Base-by-base conservation (phyloP, 2,113 vertebrate species). In the Pteruthius melanotis region DNA sequence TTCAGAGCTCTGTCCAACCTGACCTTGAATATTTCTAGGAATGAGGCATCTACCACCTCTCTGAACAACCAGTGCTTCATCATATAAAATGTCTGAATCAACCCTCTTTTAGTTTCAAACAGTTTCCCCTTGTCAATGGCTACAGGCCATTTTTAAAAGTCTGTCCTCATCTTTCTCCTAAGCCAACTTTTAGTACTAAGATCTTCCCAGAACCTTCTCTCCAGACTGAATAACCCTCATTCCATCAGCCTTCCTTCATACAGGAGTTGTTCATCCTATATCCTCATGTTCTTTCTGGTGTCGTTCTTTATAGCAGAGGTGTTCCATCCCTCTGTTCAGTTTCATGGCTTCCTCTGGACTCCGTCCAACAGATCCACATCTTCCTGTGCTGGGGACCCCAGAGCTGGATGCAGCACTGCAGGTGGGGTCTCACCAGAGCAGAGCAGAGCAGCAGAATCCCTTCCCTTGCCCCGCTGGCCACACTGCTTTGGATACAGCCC, bases 401-500 rank as follows among this genome's bases (percentile, higher is more conserved):
- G 33, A 54, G 12, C 31, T 53, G 42, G 31, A 64, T 3, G 3
- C 39, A 40, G 44, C 17, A 17, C 37, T 39, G 8, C 2, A 45
- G 7, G 23, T 39, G 44, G 7, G 8, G 24, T 60, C 4, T 54
- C 35, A 64, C 1, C 6, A 81, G 52, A 53, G 37, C 11, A 90
- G 33, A 77, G 18, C 11, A 90, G n/a, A 77, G 18, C 37, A 31
- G 6, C 23, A 81, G 39, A 57, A 57, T 44, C 23, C 5, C 18
- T 4, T 60, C 3, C 27, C 26, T 86, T 0, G 0, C 13, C 13
- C 54, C 50, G 40, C 26, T 89, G 44, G 14, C 7, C 60, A 50
- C 0, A 0, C 27, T 91, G 21, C 15, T 81, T 47, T n/a, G 6
- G 23, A 19, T 42, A 2, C 23, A 66, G 37, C 15, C 37, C 37